Evolutionary conservation across 2,113 vertebrate genomes (phyloP).

Genomic region (Stercorarius parasiticus): DNA sequence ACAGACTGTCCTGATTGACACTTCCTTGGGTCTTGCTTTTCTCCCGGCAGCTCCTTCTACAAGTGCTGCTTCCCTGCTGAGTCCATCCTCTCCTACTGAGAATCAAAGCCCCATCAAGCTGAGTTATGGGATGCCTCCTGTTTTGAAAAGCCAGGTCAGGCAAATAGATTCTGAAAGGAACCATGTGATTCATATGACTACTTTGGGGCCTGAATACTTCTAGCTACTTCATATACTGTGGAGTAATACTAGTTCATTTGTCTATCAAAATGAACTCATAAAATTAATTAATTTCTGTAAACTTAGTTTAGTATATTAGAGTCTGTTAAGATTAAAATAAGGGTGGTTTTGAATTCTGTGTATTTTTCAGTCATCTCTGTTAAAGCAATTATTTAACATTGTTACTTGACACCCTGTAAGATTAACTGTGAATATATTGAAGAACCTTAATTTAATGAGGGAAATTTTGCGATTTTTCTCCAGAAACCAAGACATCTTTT

Average conservation of each 20-base stretch:
- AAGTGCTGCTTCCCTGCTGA: neutral
- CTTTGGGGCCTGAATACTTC: neutral
- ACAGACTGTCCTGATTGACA: neutral
- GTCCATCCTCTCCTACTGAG: neutral
- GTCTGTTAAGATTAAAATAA: neutral
- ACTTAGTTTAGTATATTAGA: neutral
- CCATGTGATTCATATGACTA: neutral
- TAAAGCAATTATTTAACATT: neutral
- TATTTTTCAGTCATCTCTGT: neutral
- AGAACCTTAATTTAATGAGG: neutral
- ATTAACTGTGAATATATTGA: neutral
- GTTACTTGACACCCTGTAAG: neutral
- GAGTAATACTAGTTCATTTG: neutral
- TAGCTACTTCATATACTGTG: neutral
- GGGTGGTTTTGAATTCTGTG: neutral
- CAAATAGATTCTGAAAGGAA: neutral
- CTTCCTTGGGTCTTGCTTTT: neutral
- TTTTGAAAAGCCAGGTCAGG: neutral
- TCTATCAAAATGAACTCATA: neutral
- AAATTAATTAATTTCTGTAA: neutral
- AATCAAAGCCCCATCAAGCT: neutral
- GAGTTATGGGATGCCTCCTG: neutral
- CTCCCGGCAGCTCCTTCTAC: neutral
- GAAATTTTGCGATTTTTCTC: neutral
- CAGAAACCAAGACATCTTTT: neutral